Base-by-base conservation (phyloP, 1,140 invertebrate species). In the Drosophila sechellia region DNA sequence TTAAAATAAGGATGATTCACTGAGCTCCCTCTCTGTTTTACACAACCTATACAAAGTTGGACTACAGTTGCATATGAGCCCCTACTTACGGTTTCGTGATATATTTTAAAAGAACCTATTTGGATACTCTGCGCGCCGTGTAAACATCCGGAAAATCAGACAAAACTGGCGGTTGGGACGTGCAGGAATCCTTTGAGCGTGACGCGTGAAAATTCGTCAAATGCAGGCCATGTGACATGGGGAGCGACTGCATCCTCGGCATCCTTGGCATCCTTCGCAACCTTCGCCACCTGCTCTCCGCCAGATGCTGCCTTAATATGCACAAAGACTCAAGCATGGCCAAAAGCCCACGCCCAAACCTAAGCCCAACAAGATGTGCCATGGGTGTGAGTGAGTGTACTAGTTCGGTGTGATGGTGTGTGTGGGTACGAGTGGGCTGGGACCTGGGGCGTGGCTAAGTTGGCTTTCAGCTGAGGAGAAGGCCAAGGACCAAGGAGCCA, bases 141-240 rank as follows among this genome's bases (percentile, higher is more conserved):
- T 46, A 52, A 48, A 80, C 69, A 39, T 34, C 17, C 25, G 17
- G 64, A 35, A 39, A 54, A 39, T 34, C 56, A 57, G 75, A 48
- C 42, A 48, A 56, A 43, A 43, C 42, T 17, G 42, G 56, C 46
- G 45, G 6, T 3, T 4, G 22, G 27, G 58, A 17, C 45, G 22
- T 13, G 58, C 53, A 52, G 64, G 11, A 68, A 45, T 46, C 65
- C 56, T 79, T 75, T 79, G 63, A 57, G 80, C 79, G 79, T 72
- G 66, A 79, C 68, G 75, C 79, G 79, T 78, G 79, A 81, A 78
- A 81, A 83, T 83, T 81, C 79, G 79, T 83, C 79, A 81, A 74
- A 73, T 74, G 52, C 78, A 57, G 72, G 59, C 75, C 54, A 79
- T 65, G 63, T 75, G 79, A 75, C 79, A 73, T 50, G 53, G 40